Evolutionary conservation across 2,888 invertebrate genomes (phyloP), one percentile per base, ranked within the genome.

Genomic region (Isoperla grammatica): DNA sequence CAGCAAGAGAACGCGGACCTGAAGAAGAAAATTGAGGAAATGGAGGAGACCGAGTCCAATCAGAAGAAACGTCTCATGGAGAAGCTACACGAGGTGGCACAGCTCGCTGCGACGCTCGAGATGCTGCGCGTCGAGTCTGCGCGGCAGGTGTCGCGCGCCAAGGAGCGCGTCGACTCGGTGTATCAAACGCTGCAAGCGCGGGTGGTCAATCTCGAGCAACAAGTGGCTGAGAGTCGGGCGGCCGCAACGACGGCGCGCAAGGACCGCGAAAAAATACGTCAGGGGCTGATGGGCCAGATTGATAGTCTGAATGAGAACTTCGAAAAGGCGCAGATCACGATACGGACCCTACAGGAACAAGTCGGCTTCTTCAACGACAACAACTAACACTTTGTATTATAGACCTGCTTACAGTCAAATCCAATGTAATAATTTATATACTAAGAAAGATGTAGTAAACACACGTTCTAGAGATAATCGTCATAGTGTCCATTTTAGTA

Each of bases 201-300:
- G 65, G 78, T 86, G 49, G 80, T 81, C 1, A 86, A 86, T 66
- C 71, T 87, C 70, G 87, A 87, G 69, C 75, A 82, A 54, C 84
- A 86, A 68, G 69, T 87, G 61, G 86, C 84, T 0, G 78, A 81
- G 20, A 78, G 81, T 54, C 77, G 85, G 61, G 86, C 86, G 1
- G 78, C 81, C 65, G 83, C 85, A 1, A 79, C 78, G 68, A 76
- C 81, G 0, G 82, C 84, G 0, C 84, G 86, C 67, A 85, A 84
- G 68, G 86, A 86, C 60, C 78, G 85, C 50, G 85, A 86, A 65
- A 86, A 83, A 83, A 81, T 85, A 43, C 78, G 86, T 56, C 84
- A 85, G 69, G 81, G 83, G 63, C 84, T 86, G 82, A 85, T 86
- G 68, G 76, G 81, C 15, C 85, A 86, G 69, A 81, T 86, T 48